These are phyloP conservation scores for Mamestra brassicae DNA, from an alignment of 2,888 invertebrate species.

Conservation along the genomic window DNA sequence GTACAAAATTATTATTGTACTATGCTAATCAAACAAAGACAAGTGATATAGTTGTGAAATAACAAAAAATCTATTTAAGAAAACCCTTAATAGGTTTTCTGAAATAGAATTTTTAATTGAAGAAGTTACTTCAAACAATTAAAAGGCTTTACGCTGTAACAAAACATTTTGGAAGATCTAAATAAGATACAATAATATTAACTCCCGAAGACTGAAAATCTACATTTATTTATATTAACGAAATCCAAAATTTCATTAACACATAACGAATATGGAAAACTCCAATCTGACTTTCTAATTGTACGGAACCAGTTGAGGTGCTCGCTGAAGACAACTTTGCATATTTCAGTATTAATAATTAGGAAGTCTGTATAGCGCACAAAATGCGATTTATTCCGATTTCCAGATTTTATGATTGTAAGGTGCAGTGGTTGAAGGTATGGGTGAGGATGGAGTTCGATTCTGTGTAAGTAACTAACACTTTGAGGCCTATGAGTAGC, in stretches of 20 bases:
- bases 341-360: constrained; percentile 87
- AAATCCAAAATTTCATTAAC: constrained; percentile 73
- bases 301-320: constrained; percentile 71
- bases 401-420: constrained; percentile 67
- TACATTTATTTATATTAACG: constrained; percentile 51
- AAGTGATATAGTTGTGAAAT: too few species aligned
- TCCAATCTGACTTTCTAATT: constrained; percentile 88
- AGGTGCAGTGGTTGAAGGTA: constrained; percentile 28
- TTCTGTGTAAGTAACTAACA: constrained; percentile 18
- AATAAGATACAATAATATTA: constrained; percentile 3
- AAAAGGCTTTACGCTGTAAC: background rate
- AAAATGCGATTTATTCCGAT: constrained; percentile 80
- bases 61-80: too few species aligned
- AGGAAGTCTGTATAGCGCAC: constrained; percentile 74
- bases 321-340: constrained; percentile 82
- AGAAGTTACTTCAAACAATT: too few species aligned
- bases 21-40: too few species aligned
- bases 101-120: too few species aligned
- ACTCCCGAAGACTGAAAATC: constrained; percentile 17
- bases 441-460: constrained; percentile 26
- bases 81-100: too few species aligned
- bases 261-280: constrained; percentile 80
- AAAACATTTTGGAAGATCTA: background rate
- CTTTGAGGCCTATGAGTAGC: background rate
- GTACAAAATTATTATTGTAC: too few species aligned